Base-by-base conservation (phyloP, 1,140 invertebrate genomes). In the Sminthurides bifidus region DNA sequence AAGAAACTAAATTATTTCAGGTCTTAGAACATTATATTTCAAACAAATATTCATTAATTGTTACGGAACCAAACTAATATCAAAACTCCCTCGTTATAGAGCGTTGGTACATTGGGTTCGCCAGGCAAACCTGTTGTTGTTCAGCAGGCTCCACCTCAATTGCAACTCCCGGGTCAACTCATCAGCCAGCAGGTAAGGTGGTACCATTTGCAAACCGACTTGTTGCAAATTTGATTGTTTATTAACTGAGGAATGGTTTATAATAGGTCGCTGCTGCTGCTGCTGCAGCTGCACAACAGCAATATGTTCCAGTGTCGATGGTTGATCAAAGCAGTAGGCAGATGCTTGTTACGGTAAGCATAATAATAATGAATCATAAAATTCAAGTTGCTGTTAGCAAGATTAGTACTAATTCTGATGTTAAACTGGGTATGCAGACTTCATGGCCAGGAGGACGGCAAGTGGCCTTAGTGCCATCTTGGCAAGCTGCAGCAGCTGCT, bases 271-370 rank as follows among this genome's bases (percentile, higher is more conserved):
- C 79, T 35, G 60, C 51, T 61, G 68, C 52, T 63, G 68, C 55
- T 37, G 66, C 49, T 41, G 67, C 61, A 29, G 75, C 75, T 43
- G 75, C 75, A 1, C 79, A 81, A 63, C 85, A 88, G 67, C 86
- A 90, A 63, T 89, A 90, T 70, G 85, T 84, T 12, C 87, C 87
- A n/a, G 87, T 90, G 3, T 89, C 87, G n/a, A 87, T 90, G 78
- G 84, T 91, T 30, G 87, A 91, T 71, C 72, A 73, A 55, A 41
- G n/a, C n/a, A 72, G 70, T 31, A 63, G 75, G 43, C 75, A 73
- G 54, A 75, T 77, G 68, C 64, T 77, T 43, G 68, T 75, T 37
- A 70, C 73, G 44, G 72, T 74, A 68, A 68, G 69, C 51, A 2
- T 5, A 53, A 10, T 17, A 30, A 49, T 49, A 49, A 19, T 19